Conservation (phyloP, 1,140 invertebrate genomes). For the Hestina assimilis region DNA sequence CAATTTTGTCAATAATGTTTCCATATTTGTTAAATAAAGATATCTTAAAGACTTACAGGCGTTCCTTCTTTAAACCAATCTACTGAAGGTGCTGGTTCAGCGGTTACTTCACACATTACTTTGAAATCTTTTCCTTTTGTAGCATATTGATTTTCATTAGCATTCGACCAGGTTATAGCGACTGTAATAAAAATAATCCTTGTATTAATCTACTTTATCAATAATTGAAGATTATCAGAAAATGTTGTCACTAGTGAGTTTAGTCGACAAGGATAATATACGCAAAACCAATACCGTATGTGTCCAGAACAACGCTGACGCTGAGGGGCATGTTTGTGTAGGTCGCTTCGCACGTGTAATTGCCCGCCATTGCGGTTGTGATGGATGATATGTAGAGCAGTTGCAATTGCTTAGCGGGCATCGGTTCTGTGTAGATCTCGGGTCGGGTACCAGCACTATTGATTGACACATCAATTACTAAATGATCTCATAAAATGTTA, state of each 20-base stretch:
- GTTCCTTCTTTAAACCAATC: conserved; percentile 91
- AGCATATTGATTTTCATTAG: conserved; percentile 90
- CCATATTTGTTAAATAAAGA: no score
- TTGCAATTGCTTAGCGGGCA: conserved; percentile 80
- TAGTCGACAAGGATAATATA: conserved; percentile 4
- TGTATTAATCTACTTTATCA: conserved; percentile 6
- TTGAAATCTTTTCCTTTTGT: conserved; percentile 86
- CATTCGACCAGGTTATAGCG: conserved; percentile 90
- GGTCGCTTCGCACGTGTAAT: conserved; percentile 89
- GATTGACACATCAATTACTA: background rate
- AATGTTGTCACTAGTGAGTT: background rate
- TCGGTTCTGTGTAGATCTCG: conserved; percentile 82
- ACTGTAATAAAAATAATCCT: conserved; percentile 82
- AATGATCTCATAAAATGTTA: no score
- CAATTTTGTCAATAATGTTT: conserved; percentile 8
- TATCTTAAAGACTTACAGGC: conserved; percentile 78
- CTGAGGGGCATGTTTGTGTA: conserved; percentile 85
- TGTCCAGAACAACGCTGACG: conserved; percentile 84
- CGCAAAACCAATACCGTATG: conserved; percentile 82
- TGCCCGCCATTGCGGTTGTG: conserved; percentile 86
- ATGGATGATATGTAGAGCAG: conserved; percentile 87
- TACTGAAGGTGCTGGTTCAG: conserved; percentile 89
- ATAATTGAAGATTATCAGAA: background rate
- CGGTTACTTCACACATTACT: conserved; percentile 90
- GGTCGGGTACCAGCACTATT: conserved; percentile 73